Evolutionary conservation across 2,113 vertebrate genomes (phyloP).

Genomic region (Notothenia rossii): DNA sequence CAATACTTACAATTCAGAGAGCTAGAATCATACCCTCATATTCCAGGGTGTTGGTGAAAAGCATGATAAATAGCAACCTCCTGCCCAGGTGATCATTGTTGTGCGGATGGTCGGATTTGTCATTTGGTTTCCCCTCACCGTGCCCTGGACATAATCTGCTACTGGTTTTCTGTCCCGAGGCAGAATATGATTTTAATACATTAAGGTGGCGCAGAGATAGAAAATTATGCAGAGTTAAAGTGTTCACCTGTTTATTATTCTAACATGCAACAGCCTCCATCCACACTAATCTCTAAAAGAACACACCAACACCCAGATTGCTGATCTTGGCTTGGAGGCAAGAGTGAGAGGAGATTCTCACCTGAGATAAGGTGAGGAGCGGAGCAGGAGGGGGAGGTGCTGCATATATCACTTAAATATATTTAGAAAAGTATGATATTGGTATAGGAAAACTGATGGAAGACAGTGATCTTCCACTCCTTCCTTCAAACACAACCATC

Average conservation of each 20-base stretch:
- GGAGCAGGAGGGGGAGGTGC: conserved; percentile 38
- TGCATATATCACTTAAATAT: conserved; percentile 63
- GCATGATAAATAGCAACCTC: conserved; percentile 54
- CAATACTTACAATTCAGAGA: conserved; percentile 49
- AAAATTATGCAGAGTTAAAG: conserved; percentile 82
- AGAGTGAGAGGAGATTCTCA: conserved; percentile 77
- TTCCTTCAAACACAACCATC: conserved; percentile 15
- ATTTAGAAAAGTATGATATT: conserved; percentile 43
- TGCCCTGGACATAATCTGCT: conserved; percentile 82
- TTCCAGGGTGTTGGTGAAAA: conserved; percentile 45
- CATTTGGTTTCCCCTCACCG: conserved; percentile 78
- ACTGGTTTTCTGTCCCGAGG: conserved; percentile 76
- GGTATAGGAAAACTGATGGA: conserved; percentile 26
- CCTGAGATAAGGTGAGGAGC: conserved; percentile 80
- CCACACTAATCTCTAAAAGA: conserved; percentile 81
- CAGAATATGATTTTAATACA: conserved; percentile 83
- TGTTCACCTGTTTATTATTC: conserved; percentile 85
- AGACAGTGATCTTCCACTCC: conserved; percentile 26
- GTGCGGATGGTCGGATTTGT: conserved; percentile 71
- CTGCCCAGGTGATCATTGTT: conserved; percentile 72
- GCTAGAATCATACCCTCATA: conserved; percentile 28
- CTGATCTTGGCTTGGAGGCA: conserved; percentile 78
- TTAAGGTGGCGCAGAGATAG: conserved; percentile 76
- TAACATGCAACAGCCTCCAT: conserved; percentile 78
- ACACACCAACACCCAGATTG: conserved; percentile 82